phyloP scores from a whole-genome alignment of 1,140 invertebrate genomes.

The Drosophila subobscura region DNA sequence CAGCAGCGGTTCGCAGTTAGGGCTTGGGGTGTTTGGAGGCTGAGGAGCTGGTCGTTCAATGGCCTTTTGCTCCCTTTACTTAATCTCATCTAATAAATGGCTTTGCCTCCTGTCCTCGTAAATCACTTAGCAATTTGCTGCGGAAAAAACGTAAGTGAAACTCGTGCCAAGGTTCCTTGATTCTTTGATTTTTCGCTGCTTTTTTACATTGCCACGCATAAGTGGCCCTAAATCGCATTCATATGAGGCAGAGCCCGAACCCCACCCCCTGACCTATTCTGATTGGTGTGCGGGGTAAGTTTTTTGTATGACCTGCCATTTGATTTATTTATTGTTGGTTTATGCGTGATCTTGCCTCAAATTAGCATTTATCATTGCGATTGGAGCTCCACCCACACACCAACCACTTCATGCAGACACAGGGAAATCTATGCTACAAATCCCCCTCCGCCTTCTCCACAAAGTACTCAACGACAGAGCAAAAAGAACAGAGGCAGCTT shows the following conservation, averaged over 20 bases:
- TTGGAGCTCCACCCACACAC: slow-evolving; percentile 29
- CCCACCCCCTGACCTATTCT: neutral
- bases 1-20: neutral
- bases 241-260: slow-evolving; percentile 49
- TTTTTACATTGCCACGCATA: slow-evolving; percentile 81
- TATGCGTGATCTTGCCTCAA: slow-evolving; percentile 83
- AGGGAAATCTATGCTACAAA: neutral
- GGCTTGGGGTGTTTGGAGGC: neutral
- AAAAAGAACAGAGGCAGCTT: slow-evolving; percentile 8
- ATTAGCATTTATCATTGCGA: slow-evolving; percentile 82
- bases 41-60: slow-evolving; percentile 31
- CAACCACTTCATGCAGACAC: slow-evolving; percentile 4
- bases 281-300: slow-evolving; percentile 34
- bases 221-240: slow-evolving; percentile 83
- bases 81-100: slow-evolving; percentile 83
- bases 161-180: slow-evolving; percentile 72
- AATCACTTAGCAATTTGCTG: slow-evolving; percentile 84
- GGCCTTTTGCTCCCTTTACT: slow-evolving; percentile 70
- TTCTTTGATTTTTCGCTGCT: slow-evolving; percentile 52
- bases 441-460: slow-evolving; percentile 5
- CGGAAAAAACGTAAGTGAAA: slow-evolving; percentile 63
- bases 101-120: slow-evolving; percentile 81
- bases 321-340: slow-evolving; percentile 83
- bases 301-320: slow-evolving; percentile 77
- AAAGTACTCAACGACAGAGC: slow-evolving; percentile 18